Percentiles rank a stretch among this genome's conserved stretches.
These are phyloP conservation scores for Lamprologus callipterus DNA, from an alignment of 2,113 vertebrate species.

Conservation along the genomic window DNA sequence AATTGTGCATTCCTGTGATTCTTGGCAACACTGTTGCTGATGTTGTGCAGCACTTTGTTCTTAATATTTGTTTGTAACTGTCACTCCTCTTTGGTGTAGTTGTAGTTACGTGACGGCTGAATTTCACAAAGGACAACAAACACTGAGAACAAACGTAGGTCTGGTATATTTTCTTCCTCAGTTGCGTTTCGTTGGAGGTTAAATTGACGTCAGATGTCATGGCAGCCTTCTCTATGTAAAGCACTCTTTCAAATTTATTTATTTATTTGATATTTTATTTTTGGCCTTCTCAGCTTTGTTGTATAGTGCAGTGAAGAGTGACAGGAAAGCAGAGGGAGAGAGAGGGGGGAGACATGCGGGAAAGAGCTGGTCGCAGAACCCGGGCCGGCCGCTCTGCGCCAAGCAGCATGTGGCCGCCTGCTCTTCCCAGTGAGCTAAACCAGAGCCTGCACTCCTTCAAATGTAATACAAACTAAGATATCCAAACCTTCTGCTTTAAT, in stretches of 20 bases:
- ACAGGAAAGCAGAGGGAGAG: neutral
- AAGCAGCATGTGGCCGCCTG: neutral
- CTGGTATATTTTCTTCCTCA: neutral
- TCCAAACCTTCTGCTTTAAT: neutral
- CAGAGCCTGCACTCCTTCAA: neutral
- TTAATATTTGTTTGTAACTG: neutral
- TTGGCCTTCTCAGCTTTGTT: neutral
- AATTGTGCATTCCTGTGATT: neutral
- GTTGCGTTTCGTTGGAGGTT: neutral
- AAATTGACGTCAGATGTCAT: neutral
- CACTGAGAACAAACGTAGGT: neutral
- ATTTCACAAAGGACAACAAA: neutral
- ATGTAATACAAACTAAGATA: neutral
- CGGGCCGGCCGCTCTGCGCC: neutral
- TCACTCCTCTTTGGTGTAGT: neutral
- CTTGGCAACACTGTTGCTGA: neutral
- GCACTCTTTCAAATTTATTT: neutral
- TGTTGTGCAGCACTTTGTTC: neutral
- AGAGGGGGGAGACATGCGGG: neutral
- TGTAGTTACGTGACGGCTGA: neutral
- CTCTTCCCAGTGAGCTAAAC: neutral
- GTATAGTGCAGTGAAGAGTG: neutral
- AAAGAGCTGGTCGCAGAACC: neutral
- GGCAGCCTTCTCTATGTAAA: neutral
- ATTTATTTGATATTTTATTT: neutral